These are phyloP conservation scores for Chaetorhynchus papuensis DNA, from an alignment of 2,113 vertebrate genomes.

Conservation along the genomic window DNA sequence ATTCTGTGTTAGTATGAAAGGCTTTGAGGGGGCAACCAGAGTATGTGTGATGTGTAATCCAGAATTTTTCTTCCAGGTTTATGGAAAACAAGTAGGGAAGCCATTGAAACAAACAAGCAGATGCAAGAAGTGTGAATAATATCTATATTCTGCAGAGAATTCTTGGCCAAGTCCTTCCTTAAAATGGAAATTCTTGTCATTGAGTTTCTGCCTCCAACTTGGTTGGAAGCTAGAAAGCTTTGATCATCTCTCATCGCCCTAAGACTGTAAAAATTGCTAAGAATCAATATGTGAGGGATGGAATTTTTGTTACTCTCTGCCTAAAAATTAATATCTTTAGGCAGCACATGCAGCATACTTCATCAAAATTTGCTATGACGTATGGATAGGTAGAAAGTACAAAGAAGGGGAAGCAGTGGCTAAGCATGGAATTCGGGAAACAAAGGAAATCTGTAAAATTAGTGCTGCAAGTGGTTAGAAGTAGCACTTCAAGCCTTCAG, in stretches of 20 bases:
- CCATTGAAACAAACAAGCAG: neutral
- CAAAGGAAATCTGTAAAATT: neutral
- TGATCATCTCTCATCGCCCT: neutral
- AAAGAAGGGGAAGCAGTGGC: neutral
- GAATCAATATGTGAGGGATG: neutral
- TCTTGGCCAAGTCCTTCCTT: neutral
- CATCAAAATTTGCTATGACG: neutral
- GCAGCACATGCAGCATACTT: neutral
- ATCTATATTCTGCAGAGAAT: neutral
- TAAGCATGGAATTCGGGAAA: neutral
- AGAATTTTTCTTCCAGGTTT: neutral
- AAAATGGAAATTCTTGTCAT: neutral
- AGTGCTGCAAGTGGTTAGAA: neutral
- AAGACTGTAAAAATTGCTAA: neutral
- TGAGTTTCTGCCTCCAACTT: neutral
- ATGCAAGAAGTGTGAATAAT: neutral
- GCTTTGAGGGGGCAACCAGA: neutral
- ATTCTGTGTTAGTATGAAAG: neutral
- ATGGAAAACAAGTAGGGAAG: neutral
- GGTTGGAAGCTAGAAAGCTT: neutral
- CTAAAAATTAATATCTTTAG: neutral
- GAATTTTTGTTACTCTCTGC: neutral
- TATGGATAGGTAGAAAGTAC: neutral
- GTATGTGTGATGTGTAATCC: neutral
- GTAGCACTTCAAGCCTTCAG: neutral